Evolutionary conservation across 2,797 vertebrate species (phyloP).

Genomic region (Calcarius lapponicus): DNA sequence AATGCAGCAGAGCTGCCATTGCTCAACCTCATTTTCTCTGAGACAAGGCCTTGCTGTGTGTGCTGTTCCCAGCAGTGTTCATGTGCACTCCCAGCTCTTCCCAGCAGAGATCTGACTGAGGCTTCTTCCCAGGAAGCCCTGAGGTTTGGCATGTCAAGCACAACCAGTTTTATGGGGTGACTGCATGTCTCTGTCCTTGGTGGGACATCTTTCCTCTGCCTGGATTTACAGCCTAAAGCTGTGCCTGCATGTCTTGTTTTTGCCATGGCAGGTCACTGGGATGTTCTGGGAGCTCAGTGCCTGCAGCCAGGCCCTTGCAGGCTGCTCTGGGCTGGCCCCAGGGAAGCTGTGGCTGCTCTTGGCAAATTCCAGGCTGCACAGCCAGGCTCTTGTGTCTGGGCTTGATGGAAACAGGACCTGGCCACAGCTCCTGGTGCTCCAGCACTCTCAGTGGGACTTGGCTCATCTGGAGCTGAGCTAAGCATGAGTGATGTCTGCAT

Average conservation of each 20-base stretch:
- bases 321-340: not conserved
- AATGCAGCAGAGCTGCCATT: not conserved
- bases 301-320: not conserved
- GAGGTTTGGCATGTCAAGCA: constrained; percentile 40
- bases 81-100: not conserved
- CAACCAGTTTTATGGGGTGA: constrained; percentile 27
- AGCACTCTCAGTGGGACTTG: not conserved
- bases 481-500: not conserved
- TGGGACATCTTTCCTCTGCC: not conserved
- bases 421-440: not conserved
- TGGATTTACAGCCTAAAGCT: constrained; percentile 14
- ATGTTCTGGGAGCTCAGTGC: not conserved
- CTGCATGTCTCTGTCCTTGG: not conserved
- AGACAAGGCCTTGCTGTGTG: not conserved
- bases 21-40: not conserved
- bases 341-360: not conserved
- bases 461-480: not conserved
- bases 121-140: constrained; percentile 13
- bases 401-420: not conserved
- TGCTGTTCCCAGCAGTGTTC: not conserved
- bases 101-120: not conserved
- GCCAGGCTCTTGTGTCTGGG: not conserved
- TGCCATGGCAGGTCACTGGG: not conserved
- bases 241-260: not conserved
- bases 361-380: not conserved